These are phyloP conservation scores for Pterostichus niger DNA, from an alignment of 2,888 invertebrate species.

Conservation along the genomic window DNA sequence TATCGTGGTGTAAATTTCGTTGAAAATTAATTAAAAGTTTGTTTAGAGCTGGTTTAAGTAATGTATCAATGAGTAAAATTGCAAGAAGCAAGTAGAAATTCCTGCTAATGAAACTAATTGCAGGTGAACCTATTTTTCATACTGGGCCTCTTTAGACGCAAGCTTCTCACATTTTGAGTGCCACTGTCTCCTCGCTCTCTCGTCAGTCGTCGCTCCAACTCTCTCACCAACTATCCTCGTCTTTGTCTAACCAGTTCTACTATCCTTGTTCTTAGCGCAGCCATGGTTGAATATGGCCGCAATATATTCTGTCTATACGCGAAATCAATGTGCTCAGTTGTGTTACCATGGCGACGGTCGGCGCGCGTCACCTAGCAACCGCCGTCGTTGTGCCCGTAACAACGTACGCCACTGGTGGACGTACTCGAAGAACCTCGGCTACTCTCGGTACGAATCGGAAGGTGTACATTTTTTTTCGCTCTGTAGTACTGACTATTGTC, in stretches of 20 bases:
- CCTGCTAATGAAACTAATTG: neutral
- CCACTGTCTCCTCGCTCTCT: constrained; percentile 33
- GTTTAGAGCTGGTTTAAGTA: no score
- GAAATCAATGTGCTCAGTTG: constrained; percentile 77
- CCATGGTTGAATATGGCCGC: constrained; percentile 73
- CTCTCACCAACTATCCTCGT: constrained; percentile 34
- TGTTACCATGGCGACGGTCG: constrained; percentile 72
- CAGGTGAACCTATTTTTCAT: neutral
- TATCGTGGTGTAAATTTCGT: no score
- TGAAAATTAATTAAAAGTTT: no score
- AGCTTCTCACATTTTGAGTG: neutral
- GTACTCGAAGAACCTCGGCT: constrained; percentile 60
- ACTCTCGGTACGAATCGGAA: constrained; percentile 43
- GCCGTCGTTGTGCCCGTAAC: constrained; percentile 68
- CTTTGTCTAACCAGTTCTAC: constrained; percentile 10
- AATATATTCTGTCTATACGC: constrained; percentile 77
- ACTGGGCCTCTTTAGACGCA: neutral
- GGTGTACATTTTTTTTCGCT: constrained; percentile 66
- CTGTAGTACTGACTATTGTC: constrained; percentile 65
- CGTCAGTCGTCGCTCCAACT: constrained; percentile 67
- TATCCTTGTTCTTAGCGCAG: constrained; percentile 51
- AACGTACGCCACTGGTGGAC: constrained; percentile 69
- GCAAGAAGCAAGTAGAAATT: neutral
- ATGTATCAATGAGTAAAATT: no score
- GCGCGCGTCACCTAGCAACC: constrained; percentile 70